Conservation (phyloP, 2,113 vertebrate genomes). For the Cochlearius cochlearius region DNA sequence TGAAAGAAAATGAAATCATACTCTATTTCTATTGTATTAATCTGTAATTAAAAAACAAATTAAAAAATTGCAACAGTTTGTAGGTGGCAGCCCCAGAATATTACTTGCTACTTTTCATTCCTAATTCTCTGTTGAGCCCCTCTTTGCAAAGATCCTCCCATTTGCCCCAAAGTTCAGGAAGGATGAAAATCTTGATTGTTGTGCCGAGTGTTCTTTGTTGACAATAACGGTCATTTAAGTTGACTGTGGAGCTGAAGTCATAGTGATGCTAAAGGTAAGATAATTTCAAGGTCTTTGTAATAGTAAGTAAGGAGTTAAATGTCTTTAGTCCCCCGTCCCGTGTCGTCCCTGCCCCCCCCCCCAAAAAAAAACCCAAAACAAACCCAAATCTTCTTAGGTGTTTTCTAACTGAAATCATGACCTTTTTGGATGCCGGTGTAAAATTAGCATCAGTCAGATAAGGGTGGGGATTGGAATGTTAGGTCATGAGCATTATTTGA, state of each 20-base stretch:
- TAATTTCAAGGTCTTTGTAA: background rate
- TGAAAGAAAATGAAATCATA: background rate
- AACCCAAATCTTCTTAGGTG: background rate
- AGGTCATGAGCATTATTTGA: background rate
- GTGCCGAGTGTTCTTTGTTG: background rate
- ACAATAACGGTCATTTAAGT: background rate
- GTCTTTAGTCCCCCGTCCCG: background rate
- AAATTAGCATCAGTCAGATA: conserved; percentile 42
- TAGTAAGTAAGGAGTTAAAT: background rate
- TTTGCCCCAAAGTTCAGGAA: background rate
- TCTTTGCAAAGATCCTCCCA: background rate
- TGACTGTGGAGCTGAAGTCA: background rate
- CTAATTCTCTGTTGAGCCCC: background rate
- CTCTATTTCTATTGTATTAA: background rate
- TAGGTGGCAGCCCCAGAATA: background rate
- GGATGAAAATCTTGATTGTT: background rate
- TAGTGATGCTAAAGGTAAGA: background rate
- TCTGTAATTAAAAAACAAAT: background rate
- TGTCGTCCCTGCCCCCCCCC: too few species aligned
- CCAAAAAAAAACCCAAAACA: background rate
- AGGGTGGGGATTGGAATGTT: conserved; percentile 45
- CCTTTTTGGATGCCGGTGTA: background rate
- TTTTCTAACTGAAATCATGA: background rate
- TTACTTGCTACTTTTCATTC: background rate
- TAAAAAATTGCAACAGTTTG: background rate